Base-by-base conservation (phyloP, 2,797 vertebrate genomes). In the Percopsis omiscomaycus region DNA sequence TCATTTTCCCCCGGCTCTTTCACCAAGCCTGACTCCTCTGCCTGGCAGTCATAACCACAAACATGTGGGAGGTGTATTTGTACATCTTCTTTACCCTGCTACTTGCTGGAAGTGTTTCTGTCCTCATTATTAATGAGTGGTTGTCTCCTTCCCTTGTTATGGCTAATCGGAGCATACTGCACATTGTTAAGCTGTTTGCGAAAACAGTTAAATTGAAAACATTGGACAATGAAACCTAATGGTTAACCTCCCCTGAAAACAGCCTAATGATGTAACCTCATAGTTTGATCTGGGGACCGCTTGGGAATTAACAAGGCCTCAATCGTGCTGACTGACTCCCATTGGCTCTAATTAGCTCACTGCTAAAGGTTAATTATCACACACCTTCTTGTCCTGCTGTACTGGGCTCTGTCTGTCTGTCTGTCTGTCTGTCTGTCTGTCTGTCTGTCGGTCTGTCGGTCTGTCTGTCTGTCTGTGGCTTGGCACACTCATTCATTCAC, bases 341-440 rank as follows among this genome's bases (percentile, higher is more conserved):
- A 77, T 83, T 81, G 77, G 49, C 56, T 10, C 50, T 13, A 56
- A 74, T 80, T 77, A 55, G 16, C 15, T 37, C 58, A 73, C 77
- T 50, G 69, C 16, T 66, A 37, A 74, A 67, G 53, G 51, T 71
- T 60, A 69, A 68, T 69, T 74, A 44, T 68, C 72, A n/a, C 59
- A 8, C 28, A 47, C 15, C 27, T 59, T n/a, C 47, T 4, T 54
- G 29, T 12, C 49, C 66, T 32, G 28, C 45, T 28, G 5, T 27
- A n/a, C 48, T 45, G 29, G 63, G 14, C 45, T 58, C 1, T 27
- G n/a, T 57, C 32, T 46, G 29, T n/a, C 32, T 57, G 49, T 11
- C 12, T 61, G 5, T 64, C 42, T 73, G 48, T 60, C 57, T 67
- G 0, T 46, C 8, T 55, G 53, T 69, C 59, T 74, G 53, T 60